A percentile compares a stretch with the other conserved stretches of the same genome.
These are phyloP conservation scores for Pseudonaja textilis DNA, from an alignment of 2,113 vertebrate species.

Conservation along the genomic window DNA sequence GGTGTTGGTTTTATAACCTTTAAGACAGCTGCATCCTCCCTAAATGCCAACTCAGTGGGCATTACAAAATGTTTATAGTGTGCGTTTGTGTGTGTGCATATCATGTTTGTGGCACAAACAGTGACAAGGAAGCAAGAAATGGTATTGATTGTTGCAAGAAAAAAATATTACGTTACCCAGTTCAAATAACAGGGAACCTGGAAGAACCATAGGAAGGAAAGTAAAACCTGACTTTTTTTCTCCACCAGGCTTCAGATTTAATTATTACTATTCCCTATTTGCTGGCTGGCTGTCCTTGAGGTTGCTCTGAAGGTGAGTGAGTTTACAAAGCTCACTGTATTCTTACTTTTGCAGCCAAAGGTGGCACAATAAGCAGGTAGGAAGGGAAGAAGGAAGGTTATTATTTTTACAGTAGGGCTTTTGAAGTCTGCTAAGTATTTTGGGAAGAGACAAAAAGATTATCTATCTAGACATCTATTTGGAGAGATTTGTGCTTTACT, in stretches of 20 bases:
- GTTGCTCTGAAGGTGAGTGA: not conserved
- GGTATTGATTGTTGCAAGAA: slow-evolving; percentile 23
- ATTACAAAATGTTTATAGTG: not conserved
- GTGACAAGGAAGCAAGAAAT: not conserved
- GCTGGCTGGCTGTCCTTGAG: not conserved
- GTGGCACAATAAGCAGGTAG: slow-evolving; percentile 31
- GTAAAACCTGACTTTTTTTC: not conserved
- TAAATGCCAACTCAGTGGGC: slow-evolving; percentile 26
- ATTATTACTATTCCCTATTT: not conserved
- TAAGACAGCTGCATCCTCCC: not conserved
- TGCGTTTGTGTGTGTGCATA: not conserved
- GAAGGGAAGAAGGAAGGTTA: not conserved
- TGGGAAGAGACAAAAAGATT: slow-evolving; percentile 24
- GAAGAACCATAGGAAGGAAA: not conserved
- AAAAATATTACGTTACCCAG: not conserved
- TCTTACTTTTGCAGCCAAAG: slow-evolving; percentile 43
- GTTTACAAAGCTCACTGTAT: slow-evolving; percentile 32
- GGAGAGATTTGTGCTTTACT: slow-evolving; percentile 2
- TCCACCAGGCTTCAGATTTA: not conserved
- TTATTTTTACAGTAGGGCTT: not conserved
- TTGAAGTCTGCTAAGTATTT: slow-evolving; percentile 26
- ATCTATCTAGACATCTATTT: not conserved
- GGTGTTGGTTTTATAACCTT: slow-evolving; percentile 17
- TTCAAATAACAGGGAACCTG: not conserved
- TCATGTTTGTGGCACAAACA: not conserved